Evolutionary conservation across 2,888 invertebrate genomes (phyloP).

Genomic region (Melipona bicolor): DNA sequence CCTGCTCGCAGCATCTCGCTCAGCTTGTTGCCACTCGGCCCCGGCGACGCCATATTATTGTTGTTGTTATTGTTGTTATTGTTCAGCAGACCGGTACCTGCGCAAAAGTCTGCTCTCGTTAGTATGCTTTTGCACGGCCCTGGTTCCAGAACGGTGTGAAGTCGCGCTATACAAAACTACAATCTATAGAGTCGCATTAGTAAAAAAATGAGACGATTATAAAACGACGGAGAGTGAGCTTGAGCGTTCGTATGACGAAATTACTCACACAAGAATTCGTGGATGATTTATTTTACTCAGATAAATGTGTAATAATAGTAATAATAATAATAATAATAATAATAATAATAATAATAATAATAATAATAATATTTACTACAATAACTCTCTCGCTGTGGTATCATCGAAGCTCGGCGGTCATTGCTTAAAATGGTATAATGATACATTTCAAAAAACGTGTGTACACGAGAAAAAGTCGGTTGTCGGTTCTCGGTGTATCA

Average conservation of each 20-base stretch:
- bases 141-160: constrained; percentile 1
- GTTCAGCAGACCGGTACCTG: constrained; percentile 88
- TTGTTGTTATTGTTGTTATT: constrained; percentile 90
- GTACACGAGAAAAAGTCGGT: constrained; percentile 13
- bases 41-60: constrained; percentile 85
- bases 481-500: constrained; percentile 13
- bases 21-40: constrained; percentile 83
- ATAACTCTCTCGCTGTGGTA: constrained; percentile 55
- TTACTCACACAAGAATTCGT: constrained; percentile 70
- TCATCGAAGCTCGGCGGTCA: constrained; percentile 21
- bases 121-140: constrained; percentile 70
- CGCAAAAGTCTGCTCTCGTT: constrained; percentile 85
- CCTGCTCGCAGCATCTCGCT: constrained; percentile 83
- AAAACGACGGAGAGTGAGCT: constrained; percentile 37
- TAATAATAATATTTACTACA: constrained; percentile 50
- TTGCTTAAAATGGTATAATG: constrained; percentile 18
- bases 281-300: constrained; percentile 65
- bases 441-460: background rate
- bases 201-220: constrained; percentile 27
- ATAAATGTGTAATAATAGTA: constrained; percentile 29
- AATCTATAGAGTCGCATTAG: constrained; percentile 15
- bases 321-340: background rate
- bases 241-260: constrained; percentile 63
- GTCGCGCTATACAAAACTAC: constrained; percentile 25
- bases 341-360: background rate